Percentiles rank a stretch among this genome's conserved stretches.
These are phyloP conservation scores for Orchesella cincta DNA, from an alignment of 1,140 invertebrate species.

Conservation along the genomic window DNA sequence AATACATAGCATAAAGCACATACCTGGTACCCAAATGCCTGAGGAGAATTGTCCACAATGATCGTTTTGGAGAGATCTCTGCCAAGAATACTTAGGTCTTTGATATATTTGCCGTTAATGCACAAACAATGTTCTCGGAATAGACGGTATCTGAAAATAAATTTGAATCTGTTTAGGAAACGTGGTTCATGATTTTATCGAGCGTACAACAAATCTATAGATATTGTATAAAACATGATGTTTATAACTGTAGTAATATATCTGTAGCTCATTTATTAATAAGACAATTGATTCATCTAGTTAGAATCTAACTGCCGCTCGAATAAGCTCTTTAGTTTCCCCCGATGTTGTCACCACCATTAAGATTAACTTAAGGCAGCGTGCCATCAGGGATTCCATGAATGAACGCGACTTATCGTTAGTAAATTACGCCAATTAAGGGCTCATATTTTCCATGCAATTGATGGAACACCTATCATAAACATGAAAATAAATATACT, in stretches of 20 bases:
- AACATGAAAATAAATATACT: conserved; percentile 48
- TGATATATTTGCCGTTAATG: conserved; percentile 95
- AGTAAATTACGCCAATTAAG: too few relatives aligned
- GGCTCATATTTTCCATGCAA: too few relatives aligned
- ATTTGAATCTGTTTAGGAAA: too few relatives aligned
- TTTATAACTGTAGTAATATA: too few relatives aligned
- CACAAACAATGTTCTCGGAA: conserved; percentile 95
- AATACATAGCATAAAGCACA: conserved; percentile 33
- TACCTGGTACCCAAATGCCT: conserved; percentile 88
- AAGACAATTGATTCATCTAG: background rate
- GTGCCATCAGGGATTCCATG: background rate
- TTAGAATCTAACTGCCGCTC: conserved; percentile 12
- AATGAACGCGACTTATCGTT: background rate
- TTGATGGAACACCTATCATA: too few relatives aligned
- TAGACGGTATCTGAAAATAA: conserved; percentile 70
- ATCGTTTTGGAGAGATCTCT: conserved; percentile 88
- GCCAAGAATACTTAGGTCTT: conserved; percentile 90
- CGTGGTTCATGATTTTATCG: too few relatives aligned
- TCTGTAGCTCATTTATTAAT: background rate
- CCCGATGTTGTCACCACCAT: background rate
- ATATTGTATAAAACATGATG: too few relatives aligned
- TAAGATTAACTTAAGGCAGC: conserved; percentile 2
- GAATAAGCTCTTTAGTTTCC: background rate
- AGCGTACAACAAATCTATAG: too few relatives aligned
- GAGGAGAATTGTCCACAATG: conserved; percentile 90